Base-by-base conservation (phyloP, 2,797 vertebrate genomes). In the Molossus alvarezi region DNA sequence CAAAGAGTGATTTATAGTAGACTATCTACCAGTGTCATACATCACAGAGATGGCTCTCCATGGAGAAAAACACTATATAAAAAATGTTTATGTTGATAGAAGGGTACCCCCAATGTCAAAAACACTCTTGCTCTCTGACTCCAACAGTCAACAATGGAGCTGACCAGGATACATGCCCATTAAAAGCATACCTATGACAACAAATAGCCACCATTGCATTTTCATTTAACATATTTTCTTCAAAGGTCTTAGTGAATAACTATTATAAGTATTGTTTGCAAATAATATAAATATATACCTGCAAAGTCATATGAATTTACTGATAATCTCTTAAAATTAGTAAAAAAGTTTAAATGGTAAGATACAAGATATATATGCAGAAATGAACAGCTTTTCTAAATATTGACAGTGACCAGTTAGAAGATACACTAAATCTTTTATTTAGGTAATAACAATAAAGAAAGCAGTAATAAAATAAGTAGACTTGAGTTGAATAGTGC, bases 301-400 rank as follows among this genome's bases (percentile, higher is more conserved):
- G 72, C 48, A 89, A 80, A 88, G 58, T 62, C 21, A 23, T 94
- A 71, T 76, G 25, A 57, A 15, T 64, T 15, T 82, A 58, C 53
- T 58, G 23, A 37, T 77, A 89, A 64, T 58, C 25, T 83, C 69
- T 92, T 81, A 67, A 95, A 64, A 95, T 82, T 79, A 23, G 2
- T 94, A 81, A 82, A 21, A 37, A 90, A 27, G 17, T 75, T 95
- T 87, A 82, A 93, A 37, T 92, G 10, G 11, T 83, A 15, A 87
- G 84, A 45, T 60, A 85, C 1, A 93, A 92, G 51, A 15, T 55
- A 95, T 73, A 58, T 83, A 57, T 25, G 11, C 33, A 93, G 37
- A 79, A 82, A 80, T 27, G 37, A 88, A 13, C 29, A 57, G 25
- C 58, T 91, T 55, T 90, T 15, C 25, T 67, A 84, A 82, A 88